Conservation (phyloP, 1,140 invertebrate species). For the Lepidurus arcticus region DNA sequence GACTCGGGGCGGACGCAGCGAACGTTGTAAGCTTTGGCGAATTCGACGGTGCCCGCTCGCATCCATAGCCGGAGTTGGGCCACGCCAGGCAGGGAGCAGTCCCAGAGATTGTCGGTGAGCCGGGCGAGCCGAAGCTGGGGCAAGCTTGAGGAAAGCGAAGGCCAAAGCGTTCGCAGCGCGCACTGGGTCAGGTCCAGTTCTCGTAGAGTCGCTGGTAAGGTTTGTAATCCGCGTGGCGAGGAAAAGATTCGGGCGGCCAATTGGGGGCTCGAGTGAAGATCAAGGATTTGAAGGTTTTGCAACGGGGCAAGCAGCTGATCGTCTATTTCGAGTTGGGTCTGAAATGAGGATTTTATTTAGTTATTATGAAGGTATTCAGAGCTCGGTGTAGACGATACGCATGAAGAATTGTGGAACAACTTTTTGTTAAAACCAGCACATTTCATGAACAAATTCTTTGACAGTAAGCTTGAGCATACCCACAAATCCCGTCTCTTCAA, state of each 20-base stretch:
- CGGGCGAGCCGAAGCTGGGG: constrained; percentile 53
- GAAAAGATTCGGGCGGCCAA: constrained; percentile 58
- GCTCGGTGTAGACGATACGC: not conserved
- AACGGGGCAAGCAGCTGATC: constrained; percentile 51
- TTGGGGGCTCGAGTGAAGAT: constrained; percentile 65
- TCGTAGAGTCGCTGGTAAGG: constrained; percentile 49
- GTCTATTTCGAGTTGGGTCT: constrained; percentile 58
- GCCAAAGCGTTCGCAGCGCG: constrained; percentile 56
- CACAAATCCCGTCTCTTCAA: too few species aligned
- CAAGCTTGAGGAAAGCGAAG: constrained; percentile 61
- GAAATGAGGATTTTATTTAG: constrained; percentile 42
- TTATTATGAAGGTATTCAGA: not conserved
- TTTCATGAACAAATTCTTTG: too few species aligned
- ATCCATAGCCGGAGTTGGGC: constrained; percentile 26
- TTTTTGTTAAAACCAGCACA: too few species aligned
- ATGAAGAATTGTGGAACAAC: too few species aligned
- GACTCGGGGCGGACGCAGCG: constrained; percentile 34
- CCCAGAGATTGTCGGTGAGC: constrained; percentile 47
- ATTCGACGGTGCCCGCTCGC: constrained; percentile 20
- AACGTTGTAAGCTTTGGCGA: constrained; percentile 34
- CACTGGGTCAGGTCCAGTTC: constrained; percentile 59
- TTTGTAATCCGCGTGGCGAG: constrained; percentile 57
- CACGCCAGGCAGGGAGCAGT: constrained; percentile 40
- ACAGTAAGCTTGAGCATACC: too few species aligned
- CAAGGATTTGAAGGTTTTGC: constrained; percentile 60